Evolutionary conservation across 92 coral and sea anemone genomes (phyloP).

Genomic region (Parazoanthus swiftii): DNA sequence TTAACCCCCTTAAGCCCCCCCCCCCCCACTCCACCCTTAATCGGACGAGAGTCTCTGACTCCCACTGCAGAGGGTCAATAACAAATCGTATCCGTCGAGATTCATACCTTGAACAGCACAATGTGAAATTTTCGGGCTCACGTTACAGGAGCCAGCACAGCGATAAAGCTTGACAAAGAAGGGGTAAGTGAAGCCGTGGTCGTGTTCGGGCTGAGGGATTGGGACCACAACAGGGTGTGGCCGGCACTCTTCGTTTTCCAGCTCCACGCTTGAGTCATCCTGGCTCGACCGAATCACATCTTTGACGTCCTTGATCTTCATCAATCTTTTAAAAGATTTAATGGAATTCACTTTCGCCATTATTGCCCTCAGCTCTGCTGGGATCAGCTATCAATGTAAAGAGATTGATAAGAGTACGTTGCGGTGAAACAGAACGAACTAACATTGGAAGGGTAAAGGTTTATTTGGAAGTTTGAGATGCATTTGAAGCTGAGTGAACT

Average conservation of each 20-base stretch:
- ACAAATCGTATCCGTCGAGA: too few species aligned
- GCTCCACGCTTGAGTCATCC: conserved; percentile 15
- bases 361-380: conserved; percentile 48
- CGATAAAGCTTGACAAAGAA: conserved; percentile 67
- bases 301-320: conserved; percentile 44
- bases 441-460: too few species aligned
- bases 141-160: conserved; percentile 71
- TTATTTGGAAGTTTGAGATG: too few species aligned
- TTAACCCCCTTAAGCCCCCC: too few species aligned
- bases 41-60: too few species aligned
- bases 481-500: too few species aligned
- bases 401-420: too few species aligned
- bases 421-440: too few species aligned
- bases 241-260: conserved; percentile 59
- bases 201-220: conserved; percentile 68
- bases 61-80: too few species aligned
- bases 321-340: conserved; percentile 60
- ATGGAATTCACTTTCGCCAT: conserved; percentile 66
- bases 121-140: conserved; percentile 54
- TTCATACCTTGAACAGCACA: conserved; percentile 69
- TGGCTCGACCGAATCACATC: background rate
- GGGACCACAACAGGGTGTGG: conserved; percentile 65
- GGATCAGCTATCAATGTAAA: conserved; percentile 44
- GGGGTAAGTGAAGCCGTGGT: conserved; percentile 63
- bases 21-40: too few species aligned